Evolutionary conservation across 64 coral and sea anemone species (phyloP), one percentile per base, ranked within the genome.

Genomic region (Cladopsammia gracilis): DNA sequence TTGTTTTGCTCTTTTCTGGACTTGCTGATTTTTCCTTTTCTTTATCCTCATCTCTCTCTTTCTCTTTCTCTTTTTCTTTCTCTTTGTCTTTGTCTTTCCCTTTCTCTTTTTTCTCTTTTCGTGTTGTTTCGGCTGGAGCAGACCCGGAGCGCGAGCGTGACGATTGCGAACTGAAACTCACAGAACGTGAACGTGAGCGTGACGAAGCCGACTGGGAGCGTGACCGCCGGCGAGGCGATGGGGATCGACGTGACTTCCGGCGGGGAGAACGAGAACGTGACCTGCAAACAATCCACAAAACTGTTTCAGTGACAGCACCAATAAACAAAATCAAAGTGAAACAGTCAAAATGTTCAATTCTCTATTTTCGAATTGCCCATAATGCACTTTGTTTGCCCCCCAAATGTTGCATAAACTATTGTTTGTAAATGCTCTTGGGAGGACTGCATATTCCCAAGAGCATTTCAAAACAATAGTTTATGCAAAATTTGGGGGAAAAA

Each of bases 181-280:
- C 92, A 22, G 94, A 92, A 26, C 52, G 68, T 54, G 93, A 95
- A 10, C 84, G 93, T 78, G 93, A 95, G 11, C 76, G 93, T 86
- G 91, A 86, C n/a, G 92, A 88, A 14, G 58, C 93, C 68, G 87
- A 86, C 10, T 12, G 64, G 49, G 93, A 77, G 14, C 49, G 88
- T 56, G 80, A 86, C 53, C 88, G 72, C 25, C 25, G 80, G 22
- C 88, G 93, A 72, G 92, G 82, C 7, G 85, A 91, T 51, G 85
- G 58, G 22, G 92, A 88, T 66, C 86, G 79, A 60, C 78, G 92
- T 53, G 92, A 58, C 62, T 82, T 94, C 7, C 92, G 86, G 1
- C 90, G 95, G 26, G 95, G 95, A 20, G 95, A 91, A 68, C 75
- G 57, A 70, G 89, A 91, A n/a, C 77, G 89, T 71, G 89, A 91